These are phyloP conservation scores for Porites divaricata DNA, from an alignment of 92 coral and sea anemone genomes.

Conservation along the genomic window DNA sequence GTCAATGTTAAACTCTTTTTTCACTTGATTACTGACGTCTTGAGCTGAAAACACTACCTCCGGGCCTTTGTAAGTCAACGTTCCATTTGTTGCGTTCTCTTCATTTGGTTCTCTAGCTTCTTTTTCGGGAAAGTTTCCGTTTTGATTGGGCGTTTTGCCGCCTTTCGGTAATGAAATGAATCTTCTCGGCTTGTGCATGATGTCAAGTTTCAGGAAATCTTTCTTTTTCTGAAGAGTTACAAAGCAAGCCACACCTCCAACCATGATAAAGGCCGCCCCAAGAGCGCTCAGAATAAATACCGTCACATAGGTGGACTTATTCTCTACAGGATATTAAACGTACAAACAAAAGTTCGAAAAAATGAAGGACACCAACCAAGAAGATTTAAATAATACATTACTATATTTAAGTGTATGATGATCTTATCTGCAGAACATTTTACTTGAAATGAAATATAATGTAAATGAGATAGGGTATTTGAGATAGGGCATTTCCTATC, in stretches of 20 bases:
- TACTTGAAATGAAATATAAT: too few relatives aligned
- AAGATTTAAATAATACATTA: too few relatives aligned
- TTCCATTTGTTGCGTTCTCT: slow-evolving; percentile 36
- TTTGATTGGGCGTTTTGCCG: slow-evolving; percentile 33
- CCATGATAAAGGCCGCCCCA: slow-evolving; percentile 63
- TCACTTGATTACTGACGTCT: slow-evolving; percentile 50
- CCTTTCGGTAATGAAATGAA: slow-evolving; percentile 48
- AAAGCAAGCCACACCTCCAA: slow-evolving; percentile 27
- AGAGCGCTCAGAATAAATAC: slow-evolving; percentile 66
- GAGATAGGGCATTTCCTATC: too few relatives aligned
- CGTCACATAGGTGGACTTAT: slow-evolving; percentile 58
- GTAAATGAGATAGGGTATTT: too few relatives aligned
- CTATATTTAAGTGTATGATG: too few relatives aligned
- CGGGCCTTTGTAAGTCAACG: slow-evolving; percentile 29
- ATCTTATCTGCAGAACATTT: too few relatives aligned
- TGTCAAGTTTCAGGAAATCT: slow-evolving; percentile 40
- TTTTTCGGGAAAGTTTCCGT: slow-evolving; percentile 54
- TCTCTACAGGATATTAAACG: slow-evolving; percentile 32
- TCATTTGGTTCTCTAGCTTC: slow-evolving; percentile 11
- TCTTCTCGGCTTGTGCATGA: slow-evolving; percentile 71
- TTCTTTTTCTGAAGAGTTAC: slow-evolving; percentile 34
- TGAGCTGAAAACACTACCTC: slow-evolving; percentile 69
- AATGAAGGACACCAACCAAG: neutral
- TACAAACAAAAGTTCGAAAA: neutral
- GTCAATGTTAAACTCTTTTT: slow-evolving; percentile 49